phyloP scores from a whole-genome alignment of 2,113 vertebrate genomes.

The Ahaetulla prasina region DNA sequence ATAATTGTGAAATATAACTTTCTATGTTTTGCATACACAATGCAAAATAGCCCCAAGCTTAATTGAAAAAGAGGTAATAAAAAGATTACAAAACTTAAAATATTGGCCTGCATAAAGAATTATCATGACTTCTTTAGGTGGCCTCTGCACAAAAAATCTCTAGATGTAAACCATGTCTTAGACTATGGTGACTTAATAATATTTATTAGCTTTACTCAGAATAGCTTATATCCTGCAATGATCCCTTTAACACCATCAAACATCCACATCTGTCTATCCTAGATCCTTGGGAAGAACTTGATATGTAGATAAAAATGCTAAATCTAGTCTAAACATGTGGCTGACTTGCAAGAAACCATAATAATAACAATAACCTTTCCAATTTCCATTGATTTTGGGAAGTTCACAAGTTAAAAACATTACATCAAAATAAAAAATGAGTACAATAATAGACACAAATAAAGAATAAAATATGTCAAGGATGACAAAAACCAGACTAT shows the following conservation, averaged over 20 bases:
- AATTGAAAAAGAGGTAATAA: conserved; percentile 3
- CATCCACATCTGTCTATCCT: not conserved
- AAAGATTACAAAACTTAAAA: not conserved
- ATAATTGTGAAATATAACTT: conserved; percentile 3
- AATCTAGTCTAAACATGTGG: not conserved
- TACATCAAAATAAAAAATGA: not conserved
- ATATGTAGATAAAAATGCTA: not conserved
- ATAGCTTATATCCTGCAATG: not conserved
- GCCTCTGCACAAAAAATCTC: conserved; percentile 15
- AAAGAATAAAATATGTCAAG: not conserved
- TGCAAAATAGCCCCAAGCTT: not conserved
- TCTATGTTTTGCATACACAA: conserved; percentile 21
- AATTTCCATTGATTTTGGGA: not conserved
- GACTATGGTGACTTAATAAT: not conserved
- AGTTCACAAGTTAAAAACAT: not conserved
- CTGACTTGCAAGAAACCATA: not conserved
- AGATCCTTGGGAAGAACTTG: not conserved
- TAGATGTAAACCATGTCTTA: not conserved
- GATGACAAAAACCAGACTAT: not conserved
- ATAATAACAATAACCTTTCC: not conserved
- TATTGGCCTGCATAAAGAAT: not conserved
- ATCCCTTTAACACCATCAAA: not conserved
- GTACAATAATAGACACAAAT: not conserved
- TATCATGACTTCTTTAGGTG: not conserved
- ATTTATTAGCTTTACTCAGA: not conserved